Evolutionary conservation across 2,113 vertebrate genomes (phyloP).

Genomic region (Triplophysa dalaica): DNA sequence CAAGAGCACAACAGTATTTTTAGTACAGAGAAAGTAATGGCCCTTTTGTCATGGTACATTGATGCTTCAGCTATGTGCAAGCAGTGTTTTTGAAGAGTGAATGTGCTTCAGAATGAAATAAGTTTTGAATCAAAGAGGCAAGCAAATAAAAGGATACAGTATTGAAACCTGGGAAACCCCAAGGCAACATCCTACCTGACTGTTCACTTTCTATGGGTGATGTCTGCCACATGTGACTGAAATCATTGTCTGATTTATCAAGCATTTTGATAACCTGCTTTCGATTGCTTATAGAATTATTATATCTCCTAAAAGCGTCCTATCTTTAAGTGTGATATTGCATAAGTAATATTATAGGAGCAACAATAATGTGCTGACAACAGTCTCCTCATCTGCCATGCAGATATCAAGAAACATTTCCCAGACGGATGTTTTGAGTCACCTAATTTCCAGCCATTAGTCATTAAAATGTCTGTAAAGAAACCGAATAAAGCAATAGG

Average conservation of each 20-base stretch:
- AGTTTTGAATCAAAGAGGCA: conserved; percentile 20
- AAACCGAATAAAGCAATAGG: not conserved
- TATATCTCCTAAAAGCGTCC: no score
- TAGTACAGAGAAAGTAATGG: conserved; percentile 20
- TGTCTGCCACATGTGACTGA: not conserved
- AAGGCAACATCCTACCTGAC: not conserved
- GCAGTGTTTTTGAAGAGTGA: conserved; percentile 12
- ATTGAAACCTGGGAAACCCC: not conserved
- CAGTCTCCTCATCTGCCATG: not conserved
- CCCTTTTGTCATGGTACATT: conserved; percentile 37
- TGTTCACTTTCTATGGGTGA: not conserved
- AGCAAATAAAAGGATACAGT: not conserved
- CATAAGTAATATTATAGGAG: no score
- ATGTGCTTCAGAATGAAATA: conserved; percentile 38
- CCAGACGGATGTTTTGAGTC: not conserved
- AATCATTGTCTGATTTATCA: not conserved
- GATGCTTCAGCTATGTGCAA: conserved; percentile 18
- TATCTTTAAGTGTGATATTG: no score
- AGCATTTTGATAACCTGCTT: not conserved
- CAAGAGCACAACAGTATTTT: conserved; percentile 16
- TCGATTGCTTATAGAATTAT: not conserved
- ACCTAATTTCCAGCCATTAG: not conserved
- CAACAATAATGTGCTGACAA: not conserved
- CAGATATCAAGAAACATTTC: not conserved
- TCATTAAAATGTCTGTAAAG: not conserved